Conservation (phyloP, 64 coral and sea anemone genomes). For the Montipora foliosa region DNA sequence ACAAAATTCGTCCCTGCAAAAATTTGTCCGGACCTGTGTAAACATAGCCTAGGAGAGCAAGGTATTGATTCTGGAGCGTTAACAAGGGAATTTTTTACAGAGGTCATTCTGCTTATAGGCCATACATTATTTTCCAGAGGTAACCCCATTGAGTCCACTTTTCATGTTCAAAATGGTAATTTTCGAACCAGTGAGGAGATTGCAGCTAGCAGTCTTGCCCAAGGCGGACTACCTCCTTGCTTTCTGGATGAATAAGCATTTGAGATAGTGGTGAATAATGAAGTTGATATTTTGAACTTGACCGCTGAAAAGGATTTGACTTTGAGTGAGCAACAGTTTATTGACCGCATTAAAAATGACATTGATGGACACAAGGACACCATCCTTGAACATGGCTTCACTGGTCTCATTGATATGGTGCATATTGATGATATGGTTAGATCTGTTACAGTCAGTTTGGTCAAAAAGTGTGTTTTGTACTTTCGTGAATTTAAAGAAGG, state of each 20-base stretch:
- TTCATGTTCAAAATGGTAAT: conserved; percentile 53
- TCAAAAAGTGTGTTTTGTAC: too few species aligned
- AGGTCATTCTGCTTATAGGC: conserved; percentile 39
- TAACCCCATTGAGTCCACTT: conserved; percentile 51
- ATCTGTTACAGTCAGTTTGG: conserved; percentile 30
- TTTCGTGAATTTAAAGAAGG: too few species aligned
- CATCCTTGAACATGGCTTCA: conserved; percentile 63
- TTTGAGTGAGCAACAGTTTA: conserved; percentile 1
- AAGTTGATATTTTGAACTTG: neutral
- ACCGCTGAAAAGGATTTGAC: conserved; percentile 42
- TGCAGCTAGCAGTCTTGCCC: conserved; percentile 25
- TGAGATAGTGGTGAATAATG: conserved; percentile 27
- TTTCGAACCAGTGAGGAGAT: conserved; percentile 10
- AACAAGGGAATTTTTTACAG: conserved; percentile 44
- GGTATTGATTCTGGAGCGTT: conserved; percentile 64
- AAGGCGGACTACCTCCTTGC: conserved; percentile 52
- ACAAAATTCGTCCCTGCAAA: too few species aligned
- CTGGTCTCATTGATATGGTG: conserved; percentile 44
- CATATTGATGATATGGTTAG: conserved; percentile 54
- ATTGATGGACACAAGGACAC: conserved; percentile 3
- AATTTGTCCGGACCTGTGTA: too few species aligned
- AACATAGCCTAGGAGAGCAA: conserved; percentile 25
- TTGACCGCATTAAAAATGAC: conserved; percentile 30
- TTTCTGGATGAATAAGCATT: conserved; percentile 55
- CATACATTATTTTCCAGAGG: conserved; percentile 35